Evolutionary conservation across 2,888 invertebrate genomes (phyloP), one percentile per base, ranked within the genome.

Genomic region (Lingula anatina): DNA sequence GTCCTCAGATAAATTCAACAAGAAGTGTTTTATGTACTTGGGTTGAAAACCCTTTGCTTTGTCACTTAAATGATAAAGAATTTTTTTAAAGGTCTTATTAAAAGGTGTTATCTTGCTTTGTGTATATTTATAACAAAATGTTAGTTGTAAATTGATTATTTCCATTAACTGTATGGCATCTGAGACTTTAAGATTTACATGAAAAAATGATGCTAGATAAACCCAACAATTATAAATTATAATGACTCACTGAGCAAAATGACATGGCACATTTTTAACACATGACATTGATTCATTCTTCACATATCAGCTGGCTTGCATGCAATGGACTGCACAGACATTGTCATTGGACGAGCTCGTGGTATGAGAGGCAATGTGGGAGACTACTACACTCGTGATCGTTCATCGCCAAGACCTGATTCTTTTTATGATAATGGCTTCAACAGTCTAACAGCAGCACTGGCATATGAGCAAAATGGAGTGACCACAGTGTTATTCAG

Each of bases 321-420:
- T 73, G 86, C 91, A 0, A 97, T 97, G 96, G 95, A 95, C 77
- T 97, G 96, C 68, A 90, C 92, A 0, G 96, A 96, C 75, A 87
- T 97, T 47, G 85, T 96, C 4, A 90, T 96, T 58, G 96, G 94
- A 1, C 84, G 86, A 2, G 94, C 93, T 0, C 80, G 86, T 48
- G 92, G 90, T 9, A 86, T 85, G 65, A 83, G 85, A 51, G 89
- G 89, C 66, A 82, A 92, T 44, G 87, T 96, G n/a, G 83, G 85
- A 38, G 95, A 95, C 74, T 94, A 91, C 70, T 95, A 95, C 69
- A 90, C 93, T 0, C 82, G 93, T 56, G 94, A 94, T 77, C 83
- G 90, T 57, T 93, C 95, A 0, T 95, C 96, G 0, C 96, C 96
- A 0, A 83, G 86, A 9, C 81, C 83, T 54, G 96, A 97, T 73